phyloP scores from a whole-genome alignment of 2,888 invertebrate species.

The Allophyes oxyacanthae region DNA sequence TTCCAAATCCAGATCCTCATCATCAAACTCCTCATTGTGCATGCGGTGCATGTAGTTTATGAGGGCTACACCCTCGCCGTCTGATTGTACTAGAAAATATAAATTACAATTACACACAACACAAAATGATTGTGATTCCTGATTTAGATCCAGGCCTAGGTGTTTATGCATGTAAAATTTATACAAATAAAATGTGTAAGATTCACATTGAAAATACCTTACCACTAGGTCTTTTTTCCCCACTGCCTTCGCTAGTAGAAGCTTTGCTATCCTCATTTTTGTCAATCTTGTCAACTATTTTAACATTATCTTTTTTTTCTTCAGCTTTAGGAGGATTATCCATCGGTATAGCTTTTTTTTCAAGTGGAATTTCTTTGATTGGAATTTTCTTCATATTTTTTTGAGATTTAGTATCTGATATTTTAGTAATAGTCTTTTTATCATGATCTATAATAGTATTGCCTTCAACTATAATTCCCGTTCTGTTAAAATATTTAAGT shows the following conservation, averaged over 20 bases:
- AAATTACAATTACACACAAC: slow-evolving; percentile 10
- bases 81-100: slow-evolving; percentile 60
- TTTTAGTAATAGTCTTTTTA: slow-evolving; percentile 64
- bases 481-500: slow-evolving; percentile 2
- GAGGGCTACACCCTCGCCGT: slow-evolving; percentile 72
- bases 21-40: slow-evolving; percentile 57
- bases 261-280: slow-evolving; percentile 31
- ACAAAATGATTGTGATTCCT: too few relatives aligned
- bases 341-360: slow-evolving; percentile 29
- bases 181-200: too few relatives aligned
- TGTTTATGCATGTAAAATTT: too few relatives aligned
- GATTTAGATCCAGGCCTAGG: too few relatives aligned
- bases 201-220: too few relatives aligned
- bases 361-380: slow-evolving; percentile 60
- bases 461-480: slow-evolving; percentile 53
- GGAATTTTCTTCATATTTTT: slow-evolving; percentile 59
- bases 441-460: slow-evolving; percentile 70
- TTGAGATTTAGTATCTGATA: slow-evolving; percentile 27
- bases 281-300: slow-evolving; percentile 33
- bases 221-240: slow-evolving; percentile 56
- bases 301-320: slow-evolving; percentile 35
- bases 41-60: slow-evolving; percentile 73
- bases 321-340: slow-evolving; percentile 45
- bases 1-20: slow-evolving; percentile 69
- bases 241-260: slow-evolving; percentile 33